phyloP scores from a whole-genome alignment of 2,888 invertebrate genomes.

The Drosophila prolongata region DNA sequence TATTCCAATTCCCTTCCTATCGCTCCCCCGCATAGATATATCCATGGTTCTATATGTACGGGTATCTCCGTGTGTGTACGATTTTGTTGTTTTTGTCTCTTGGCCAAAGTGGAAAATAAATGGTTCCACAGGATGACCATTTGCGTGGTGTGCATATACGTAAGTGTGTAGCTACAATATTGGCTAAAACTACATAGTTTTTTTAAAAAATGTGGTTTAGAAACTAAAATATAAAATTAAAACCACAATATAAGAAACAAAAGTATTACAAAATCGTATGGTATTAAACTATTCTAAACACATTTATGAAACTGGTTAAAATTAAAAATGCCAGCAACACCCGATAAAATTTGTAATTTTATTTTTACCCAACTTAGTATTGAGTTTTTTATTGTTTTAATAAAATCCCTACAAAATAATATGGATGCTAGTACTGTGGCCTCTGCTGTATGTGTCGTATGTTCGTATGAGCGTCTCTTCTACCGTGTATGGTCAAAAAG shows the following conservation, averaged over 20 bases:
- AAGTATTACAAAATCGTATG: too few species aligned
- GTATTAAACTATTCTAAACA: too few species aligned
- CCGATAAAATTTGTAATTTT: too few species aligned
- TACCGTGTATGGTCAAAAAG: conserved; percentile 63
- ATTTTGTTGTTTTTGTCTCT: conserved; percentile 61
- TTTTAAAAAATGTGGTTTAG: background rate
- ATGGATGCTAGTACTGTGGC: background rate
- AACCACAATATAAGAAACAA: too few species aligned
- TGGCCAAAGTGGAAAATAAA: conserved; percentile 78
- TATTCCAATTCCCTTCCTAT: conserved; percentile 39
- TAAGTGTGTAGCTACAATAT: background rate
- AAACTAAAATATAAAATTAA: background rate
- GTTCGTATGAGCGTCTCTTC: conserved; percentile 22
- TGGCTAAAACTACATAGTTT: background rate
- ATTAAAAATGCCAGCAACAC: too few species aligned
- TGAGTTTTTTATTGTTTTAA: too few species aligned
- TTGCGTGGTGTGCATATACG: conserved; percentile 56
- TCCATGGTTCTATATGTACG: conserved; percentile 4
- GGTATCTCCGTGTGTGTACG: conserved; percentile 13
- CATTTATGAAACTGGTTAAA: too few species aligned
- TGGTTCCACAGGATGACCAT: conserved; percentile 80
- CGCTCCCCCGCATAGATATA: conserved; percentile 7
- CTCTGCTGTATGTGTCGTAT: conserved; percentile 3
- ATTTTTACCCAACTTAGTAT: too few species aligned
- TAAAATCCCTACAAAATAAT: background rate